Conservation (phyloP, 2,888 invertebrate species). For the Pheosia gnoma region DNA sequence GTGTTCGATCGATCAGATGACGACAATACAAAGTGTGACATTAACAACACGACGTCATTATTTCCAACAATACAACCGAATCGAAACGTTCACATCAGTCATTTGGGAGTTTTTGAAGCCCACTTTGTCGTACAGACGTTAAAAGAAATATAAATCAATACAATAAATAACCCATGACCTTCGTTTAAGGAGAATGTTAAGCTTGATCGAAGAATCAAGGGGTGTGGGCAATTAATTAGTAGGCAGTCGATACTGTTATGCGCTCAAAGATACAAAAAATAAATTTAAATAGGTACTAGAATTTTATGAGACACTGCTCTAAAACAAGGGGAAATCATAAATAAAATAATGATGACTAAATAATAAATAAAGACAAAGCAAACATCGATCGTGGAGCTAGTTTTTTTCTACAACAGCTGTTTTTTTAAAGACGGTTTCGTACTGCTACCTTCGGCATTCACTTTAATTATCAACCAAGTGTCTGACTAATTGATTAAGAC, state of each 20-base stretch:
- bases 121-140: constrained; percentile 43
- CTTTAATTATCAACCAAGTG: constrained; percentile 35
- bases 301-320: constrained; percentile 65
- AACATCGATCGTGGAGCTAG: constrained; percentile 70
- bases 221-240: constrained; percentile 55
- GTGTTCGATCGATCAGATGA: constrained; percentile 44
- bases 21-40: constrained; percentile 63
- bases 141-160: constrained; percentile 47
- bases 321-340: constrained; percentile 55
- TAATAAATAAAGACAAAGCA: constrained; percentile 45
- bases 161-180: constrained; percentile 63
- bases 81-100: constrained; percentile 36
- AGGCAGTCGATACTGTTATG: constrained; percentile 48
- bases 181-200: constrained; percentile 54
- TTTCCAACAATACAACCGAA: constrained; percentile 44
- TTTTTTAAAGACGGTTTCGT: constrained; percentile 23
- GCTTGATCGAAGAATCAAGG: constrained; percentile 47
- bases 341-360: constrained; percentile 55
- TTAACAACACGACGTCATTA: constrained; percentile 58
- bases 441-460: constrained; percentile 30
- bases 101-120: constrained; percentile 56
- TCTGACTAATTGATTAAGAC: constrained; percentile 35
- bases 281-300: constrained; percentile 44
- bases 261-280: constrained; percentile 48
- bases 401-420: constrained; percentile 81